A percentile compares a stretch with the other conserved stretches of the same genome.
phyloP scores from a whole-genome alignment of 2,888 invertebrate species.

The Aradus depressus region DNA sequence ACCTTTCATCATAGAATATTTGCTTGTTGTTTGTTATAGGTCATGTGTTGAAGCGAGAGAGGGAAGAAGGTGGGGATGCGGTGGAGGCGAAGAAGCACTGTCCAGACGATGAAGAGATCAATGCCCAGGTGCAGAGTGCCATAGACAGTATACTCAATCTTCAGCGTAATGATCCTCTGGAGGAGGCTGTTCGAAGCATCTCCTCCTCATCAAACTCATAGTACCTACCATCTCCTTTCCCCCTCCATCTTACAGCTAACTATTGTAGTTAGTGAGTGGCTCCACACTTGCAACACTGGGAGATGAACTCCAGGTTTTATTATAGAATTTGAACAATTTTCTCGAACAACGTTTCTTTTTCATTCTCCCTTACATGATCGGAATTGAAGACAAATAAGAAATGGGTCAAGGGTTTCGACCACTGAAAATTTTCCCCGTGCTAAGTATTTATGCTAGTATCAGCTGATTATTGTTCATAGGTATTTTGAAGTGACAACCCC shows the following conservation, averaged over 20 bases:
- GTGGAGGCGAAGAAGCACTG: constrained; percentile 56
- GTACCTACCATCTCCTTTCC: not conserved
- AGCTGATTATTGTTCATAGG: too few relatives aligned
- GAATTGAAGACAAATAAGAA: too few relatives aligned
- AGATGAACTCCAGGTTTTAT: too few relatives aligned
- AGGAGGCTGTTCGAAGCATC: constrained; percentile 28
- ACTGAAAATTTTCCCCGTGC: too few relatives aligned
- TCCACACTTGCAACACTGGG: too few relatives aligned
- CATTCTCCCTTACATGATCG: too few relatives aligned
- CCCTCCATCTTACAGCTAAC: not conserved
- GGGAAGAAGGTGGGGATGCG: constrained; percentile 50
- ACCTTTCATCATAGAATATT: not conserved
- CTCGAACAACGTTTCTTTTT: too few relatives aligned
- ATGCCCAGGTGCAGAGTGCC: constrained; percentile 66
- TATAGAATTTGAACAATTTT: too few relatives aligned
- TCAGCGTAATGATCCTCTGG: constrained; percentile 38
- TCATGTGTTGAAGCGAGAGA: constrained; percentile 23
- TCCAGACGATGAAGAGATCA: constrained; percentile 51
- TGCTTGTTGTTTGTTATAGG: constrained; percentile 1
- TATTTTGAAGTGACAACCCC: too few relatives aligned
- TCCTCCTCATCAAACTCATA: constrained; percentile 3
- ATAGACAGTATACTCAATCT: constrained; percentile 67
- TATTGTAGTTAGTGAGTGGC: too few relatives aligned
- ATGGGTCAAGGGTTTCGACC: too few relatives aligned
- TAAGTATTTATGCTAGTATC: too few relatives aligned